Evolutionary conservation across 2,888 invertebrate genomes (phyloP), one percentile per base, ranked within the genome.

Genomic region (Eudemis profundana): DNA sequence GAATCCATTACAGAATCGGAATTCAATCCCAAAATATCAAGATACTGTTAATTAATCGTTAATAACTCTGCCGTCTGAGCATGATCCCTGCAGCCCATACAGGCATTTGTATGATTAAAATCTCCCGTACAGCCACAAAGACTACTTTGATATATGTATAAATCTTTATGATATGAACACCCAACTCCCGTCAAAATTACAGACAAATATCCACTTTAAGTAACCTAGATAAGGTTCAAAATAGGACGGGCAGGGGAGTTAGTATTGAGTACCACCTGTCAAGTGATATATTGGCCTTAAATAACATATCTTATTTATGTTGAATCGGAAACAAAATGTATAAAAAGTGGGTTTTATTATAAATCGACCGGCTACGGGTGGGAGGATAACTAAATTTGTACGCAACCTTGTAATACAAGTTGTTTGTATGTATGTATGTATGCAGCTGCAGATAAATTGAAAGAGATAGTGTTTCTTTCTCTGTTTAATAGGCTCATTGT

Each of bases 251-350:
- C 61, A 68, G 61, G 10, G 65, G 42, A 46, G 53, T 61, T 70
- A 71, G 78, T 74, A 78, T 81, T 84, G 81, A 86, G 85, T 90
- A 92, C 92, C 92, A 92, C 92, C 92, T 92, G 92, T 91, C 91
- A 90, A 85, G 92, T 92, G 91, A 92, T 90, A 90, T 92, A 92
- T 90, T 88, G 85, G 84, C 88, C 89, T 90, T 89, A 91, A 92
- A 91, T 91, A 92, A 92, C 92, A 92, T 92, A 91, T 93, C 92
- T 93, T 92, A 93, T 93, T 93, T 92, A 92, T 92, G 92, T 91
- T 89, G 91, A 89, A 91, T 92, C 87, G 84, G 86, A 89, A 90
- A 90, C 87, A 90, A 91, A 92, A 90, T 85, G 88, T 85, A 90
- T 84, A 90, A 92, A 91, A 92, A 86, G 78, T 76, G 81, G 84